These are phyloP conservation scores for Drosophila pallidifrons DNA, from an alignment of 1,140 invertebrate genomes.

Conservation along the genomic window DNA sequence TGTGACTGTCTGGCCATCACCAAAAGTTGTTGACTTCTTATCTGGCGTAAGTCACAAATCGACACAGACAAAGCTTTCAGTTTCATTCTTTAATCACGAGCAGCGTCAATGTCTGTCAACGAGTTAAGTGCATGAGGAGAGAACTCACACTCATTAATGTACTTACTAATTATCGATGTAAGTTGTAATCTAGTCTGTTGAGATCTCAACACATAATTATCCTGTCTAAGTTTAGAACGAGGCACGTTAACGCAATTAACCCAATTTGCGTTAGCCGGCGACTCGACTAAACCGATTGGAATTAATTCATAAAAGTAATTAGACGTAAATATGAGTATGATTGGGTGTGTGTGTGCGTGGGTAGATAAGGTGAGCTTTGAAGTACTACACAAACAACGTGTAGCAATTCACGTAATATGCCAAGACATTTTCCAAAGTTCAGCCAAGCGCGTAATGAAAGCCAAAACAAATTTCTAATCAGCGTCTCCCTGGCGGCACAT, in stretches of 20 bases:
- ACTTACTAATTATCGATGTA: constrained; percentile 2
- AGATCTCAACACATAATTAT: constrained; percentile 23
- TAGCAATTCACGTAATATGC: constrained; percentile 33
- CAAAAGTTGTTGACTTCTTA: constrained; percentile 31
- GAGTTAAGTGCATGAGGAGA: constrained; percentile 22
- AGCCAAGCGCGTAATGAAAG: constrained; percentile 42
- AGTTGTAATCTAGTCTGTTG: not conserved
- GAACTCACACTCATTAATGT: not conserved
- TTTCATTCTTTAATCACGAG: constrained; percentile 54
- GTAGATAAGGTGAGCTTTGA: constrained; percentile 29
- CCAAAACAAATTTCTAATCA: constrained; percentile 50
- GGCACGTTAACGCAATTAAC: constrained; percentile 56
- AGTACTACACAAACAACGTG: constrained; percentile 17
- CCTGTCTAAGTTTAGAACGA: constrained; percentile 20
- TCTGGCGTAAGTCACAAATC: constrained; percentile 33
- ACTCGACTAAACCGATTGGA: constrained; percentile 9
- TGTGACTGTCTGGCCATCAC: constrained; percentile 8
- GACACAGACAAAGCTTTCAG: constrained; percentile 35
- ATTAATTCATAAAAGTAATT: constrained; percentile 39
- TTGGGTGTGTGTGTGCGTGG: constrained; percentile 24
- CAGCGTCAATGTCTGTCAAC: constrained; percentile 18
- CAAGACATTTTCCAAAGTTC: constrained; percentile 44
- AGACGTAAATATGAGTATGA: constrained; percentile 16
- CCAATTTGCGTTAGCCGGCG: constrained; percentile 48
- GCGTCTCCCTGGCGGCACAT: constrained; percentile 26